Evolutionary conservation across 2,888 invertebrate genomes (phyloP).

Genomic region (Germaria angustata): DNA sequence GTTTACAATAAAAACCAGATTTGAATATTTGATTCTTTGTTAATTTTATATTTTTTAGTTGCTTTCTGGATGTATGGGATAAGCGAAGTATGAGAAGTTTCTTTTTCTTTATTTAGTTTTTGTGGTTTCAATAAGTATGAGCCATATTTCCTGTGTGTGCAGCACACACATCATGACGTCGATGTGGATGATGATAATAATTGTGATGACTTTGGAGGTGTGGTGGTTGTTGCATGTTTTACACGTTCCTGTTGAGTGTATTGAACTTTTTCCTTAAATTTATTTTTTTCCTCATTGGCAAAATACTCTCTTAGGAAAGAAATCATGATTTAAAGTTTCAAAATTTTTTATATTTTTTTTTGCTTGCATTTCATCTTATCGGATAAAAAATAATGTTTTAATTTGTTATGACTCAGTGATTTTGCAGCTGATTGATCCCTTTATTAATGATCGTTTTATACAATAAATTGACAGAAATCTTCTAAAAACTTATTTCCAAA

Average conservation of each 20-base stretch:
- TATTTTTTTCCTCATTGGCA: not conserved
- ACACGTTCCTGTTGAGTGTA: constrained; percentile 35
- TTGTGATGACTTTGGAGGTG: constrained; percentile 54
- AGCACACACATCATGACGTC: constrained; percentile 23
- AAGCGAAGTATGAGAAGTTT: constrained; percentile 24
- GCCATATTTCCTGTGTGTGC: constrained; percentile 51
- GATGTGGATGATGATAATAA: constrained; percentile 44
- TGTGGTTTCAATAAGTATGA: constrained; percentile 43
- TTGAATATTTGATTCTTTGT: constrained; percentile 59
- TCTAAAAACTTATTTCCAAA: too few relatives aligned
- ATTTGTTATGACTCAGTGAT: constrained; percentile 36
- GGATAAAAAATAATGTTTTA: constrained; percentile 14
- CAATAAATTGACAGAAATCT: not conserved
- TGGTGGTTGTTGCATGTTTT: constrained; percentile 46
- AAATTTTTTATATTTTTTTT: not conserved
- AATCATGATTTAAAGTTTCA: constrained; percentile 14
- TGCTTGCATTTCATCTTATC: not conserved
- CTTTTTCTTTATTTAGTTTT: not conserved
- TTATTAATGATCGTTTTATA: not conserved
- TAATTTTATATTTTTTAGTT: constrained; percentile 1
- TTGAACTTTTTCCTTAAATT: constrained; percentile 45
- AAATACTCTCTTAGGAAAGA: not conserved
- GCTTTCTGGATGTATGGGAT: constrained; percentile 38
- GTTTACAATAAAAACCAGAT: constrained; percentile 40
- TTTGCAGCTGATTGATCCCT: not conserved